Base-by-base conservation (phyloP, 2,113 vertebrate genomes). In the Anseranas semipalmata region DNA sequence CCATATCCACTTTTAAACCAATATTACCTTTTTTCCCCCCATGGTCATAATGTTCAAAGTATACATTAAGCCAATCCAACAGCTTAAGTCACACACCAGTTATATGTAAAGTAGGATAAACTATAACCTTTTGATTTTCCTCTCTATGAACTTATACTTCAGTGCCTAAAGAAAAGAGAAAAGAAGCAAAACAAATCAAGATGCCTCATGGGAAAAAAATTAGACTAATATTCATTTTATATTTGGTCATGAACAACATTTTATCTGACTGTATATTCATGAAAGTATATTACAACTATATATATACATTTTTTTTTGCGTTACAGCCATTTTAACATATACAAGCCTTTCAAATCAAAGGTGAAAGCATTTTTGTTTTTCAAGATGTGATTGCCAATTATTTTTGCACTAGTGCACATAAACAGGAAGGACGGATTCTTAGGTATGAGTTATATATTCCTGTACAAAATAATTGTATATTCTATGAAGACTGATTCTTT, bases 381-480 rank as follows among this genome's bases (percentile, higher is more conserved):
- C 96, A 98, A 97, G 97, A 98, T 96, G 95, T 97, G 97, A 97
- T 97, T 98, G 98, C 98, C 97, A 98, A 98, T 98, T 98, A 98
- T 98, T 98, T 98, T 98, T 98, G 97, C 95, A 97, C 97, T 98
- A 97, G 96, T 97, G 96, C 97, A 98, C 97, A 98, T 98, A 98
- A 98, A 98, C 95, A 98, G 97, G 94, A 96, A 97, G 83, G 94
- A 93, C 96, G 96, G 95, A 97, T 98, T 98, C 97, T 98, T 98
- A 98, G 98, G 97, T 98, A 97, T 97, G 97, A 98, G 97, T 98
- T 98, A 98, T 98, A 98, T 95, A 98, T 98, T 98, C 97, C 97
- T 95, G 97, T 98, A 98, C 97, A 98, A 98, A 98, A 98, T 98
- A 98, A 98, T 98, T 98, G 98, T 98, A 98, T 98, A 98, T 98